Conservation (phyloP, 2,888 invertebrate species). For the Drosophila robusta region DNA sequence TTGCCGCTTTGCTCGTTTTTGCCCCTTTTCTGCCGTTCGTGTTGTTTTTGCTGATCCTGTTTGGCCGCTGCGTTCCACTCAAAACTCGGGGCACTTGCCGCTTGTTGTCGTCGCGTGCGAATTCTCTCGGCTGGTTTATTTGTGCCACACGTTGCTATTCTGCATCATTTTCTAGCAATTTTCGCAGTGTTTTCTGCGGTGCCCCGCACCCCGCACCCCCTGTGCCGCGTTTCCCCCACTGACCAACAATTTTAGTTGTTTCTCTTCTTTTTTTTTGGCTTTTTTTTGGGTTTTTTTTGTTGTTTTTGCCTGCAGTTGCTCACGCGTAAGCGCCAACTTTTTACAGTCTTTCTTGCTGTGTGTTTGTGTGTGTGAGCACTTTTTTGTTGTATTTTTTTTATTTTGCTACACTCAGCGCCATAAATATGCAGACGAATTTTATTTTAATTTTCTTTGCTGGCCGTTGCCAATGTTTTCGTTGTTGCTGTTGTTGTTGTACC, state of each 20-base stretch:
- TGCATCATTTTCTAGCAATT: slow-evolving; percentile 70
- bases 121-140: slow-evolving; percentile 53
- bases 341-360: slow-evolving; percentile 22
- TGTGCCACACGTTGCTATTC: slow-evolving; percentile 65
- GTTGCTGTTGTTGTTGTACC: slow-evolving; percentile 32
- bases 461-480: slow-evolving; percentile 26
- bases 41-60: slow-evolving; percentile 10
- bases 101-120: slow-evolving; percentile 51
- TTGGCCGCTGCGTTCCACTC: slow-evolving; percentile 33
- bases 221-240: background rate
- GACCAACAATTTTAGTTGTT: slow-evolving; percentile 39
- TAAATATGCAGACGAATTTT: slow-evolving; percentile 70
- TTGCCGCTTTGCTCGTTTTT: background rate
- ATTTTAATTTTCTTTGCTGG: slow-evolving; percentile 66
- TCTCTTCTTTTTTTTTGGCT: background rate
- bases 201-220: background rate
- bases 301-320: slow-evolving; percentile 37
- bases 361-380: slow-evolving; percentile 1
- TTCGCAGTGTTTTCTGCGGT: slow-evolving; percentile 35
- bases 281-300: too few relatives aligned
- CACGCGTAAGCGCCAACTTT: slow-evolving; percentile 57
- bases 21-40: background rate
- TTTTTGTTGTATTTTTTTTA: slow-evolving; percentile 16
- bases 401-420: slow-evolving; percentile 48
- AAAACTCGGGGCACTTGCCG: slow-evolving; percentile 43